Evolutionary conservation across 2,888 invertebrate species (phyloP), one percentile per base, ranked within the genome.

Genomic region (Ditylenchus weischeri): DNA sequence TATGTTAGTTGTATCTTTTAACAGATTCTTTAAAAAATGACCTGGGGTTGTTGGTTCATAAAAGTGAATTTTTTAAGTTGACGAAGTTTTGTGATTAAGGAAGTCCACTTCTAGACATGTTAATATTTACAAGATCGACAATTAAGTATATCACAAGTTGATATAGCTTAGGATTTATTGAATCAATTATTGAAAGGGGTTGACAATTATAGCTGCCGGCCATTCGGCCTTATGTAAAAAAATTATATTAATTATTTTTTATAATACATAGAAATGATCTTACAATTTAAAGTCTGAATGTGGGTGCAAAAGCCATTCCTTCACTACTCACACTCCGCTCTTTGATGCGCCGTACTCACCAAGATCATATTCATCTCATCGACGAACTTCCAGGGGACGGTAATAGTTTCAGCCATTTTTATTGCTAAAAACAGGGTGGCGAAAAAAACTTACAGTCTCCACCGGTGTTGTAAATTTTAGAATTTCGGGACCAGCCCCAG

Each of bases 301-400:
- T 94, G 36, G 96, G 96, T 59, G 91, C 92, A 80, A 89, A 90
- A 47, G 94, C 95, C 59, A 86, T 98, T 78, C 96, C 96, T 21
- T 93, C 94, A 54, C 87, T 98, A 69, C 88, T 95, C 70, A 94
- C 66, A n/a, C 35, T 59, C 48, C 64, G 67, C 19, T 49, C 62
- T 47, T 48, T 72, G 18, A n/a, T 36, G 62, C 47, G 59, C 6
- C 23, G 59, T 0, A 59, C 59, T 59, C 23, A 59, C 59, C 29
- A 54, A 21, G 54, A 54, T 54, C 54, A 54, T 2, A 54, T 54
- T 10, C 54, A 23, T 23, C 54, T 23, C 11, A 54, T 54, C 29
- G 54, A 54, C 54, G 54, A 54, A 29, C 54, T 54, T 18, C 54
- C 54, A 11, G 11, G 54, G 3, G 54, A 54, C n/a, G 54, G 43